A percentile compares a stretch with the other conserved stretches of the same genome.
Conservation (phyloP, 2,113 vertebrate genomes). For the cattle (Bos taurus) region DNA sequence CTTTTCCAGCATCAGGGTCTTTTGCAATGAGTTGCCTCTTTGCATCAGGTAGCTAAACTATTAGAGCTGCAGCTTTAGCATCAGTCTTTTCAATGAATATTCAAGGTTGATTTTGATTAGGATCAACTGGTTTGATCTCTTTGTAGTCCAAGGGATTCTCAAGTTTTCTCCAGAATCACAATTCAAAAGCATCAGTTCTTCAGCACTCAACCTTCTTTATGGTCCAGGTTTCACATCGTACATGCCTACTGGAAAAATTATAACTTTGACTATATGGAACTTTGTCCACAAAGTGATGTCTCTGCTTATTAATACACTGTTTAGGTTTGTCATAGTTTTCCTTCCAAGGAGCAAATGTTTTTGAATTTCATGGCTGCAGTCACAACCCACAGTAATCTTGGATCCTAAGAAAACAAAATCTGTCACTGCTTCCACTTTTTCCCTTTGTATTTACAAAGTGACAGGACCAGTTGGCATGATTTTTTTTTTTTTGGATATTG, state of each 20-base stretch:
- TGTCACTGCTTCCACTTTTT: neutral
- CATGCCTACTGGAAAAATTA: neutral
- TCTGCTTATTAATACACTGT: neutral
- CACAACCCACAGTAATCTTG: accelerated
- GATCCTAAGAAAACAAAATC: neutral
- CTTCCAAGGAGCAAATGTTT: neutral
- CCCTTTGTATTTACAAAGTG: neutral
- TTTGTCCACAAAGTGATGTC: neutral
- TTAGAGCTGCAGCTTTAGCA: neutral
- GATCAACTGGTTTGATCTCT: neutral
- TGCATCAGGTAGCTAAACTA: neutral
- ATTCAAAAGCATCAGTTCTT: neutral
- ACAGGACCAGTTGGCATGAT: neutral
- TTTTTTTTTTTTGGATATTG: neutral
- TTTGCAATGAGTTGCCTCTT: neutral
- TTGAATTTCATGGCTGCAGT: neutral
- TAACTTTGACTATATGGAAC: neutral
- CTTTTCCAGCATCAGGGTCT: neutral
- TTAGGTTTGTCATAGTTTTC: neutral
- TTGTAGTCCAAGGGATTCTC: neutral
- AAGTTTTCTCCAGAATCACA: neutral
- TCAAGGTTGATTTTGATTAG: neutral
- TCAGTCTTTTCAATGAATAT: neutral
- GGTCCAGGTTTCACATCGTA: neutral
- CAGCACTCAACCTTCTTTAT: neutral